A percentile compares a stretch with the other conserved stretches of the same genome.
Evolutionary conservation across 2,888 invertebrate genomes (phyloP).

Genomic region (Schizaphis graminum): DNA sequence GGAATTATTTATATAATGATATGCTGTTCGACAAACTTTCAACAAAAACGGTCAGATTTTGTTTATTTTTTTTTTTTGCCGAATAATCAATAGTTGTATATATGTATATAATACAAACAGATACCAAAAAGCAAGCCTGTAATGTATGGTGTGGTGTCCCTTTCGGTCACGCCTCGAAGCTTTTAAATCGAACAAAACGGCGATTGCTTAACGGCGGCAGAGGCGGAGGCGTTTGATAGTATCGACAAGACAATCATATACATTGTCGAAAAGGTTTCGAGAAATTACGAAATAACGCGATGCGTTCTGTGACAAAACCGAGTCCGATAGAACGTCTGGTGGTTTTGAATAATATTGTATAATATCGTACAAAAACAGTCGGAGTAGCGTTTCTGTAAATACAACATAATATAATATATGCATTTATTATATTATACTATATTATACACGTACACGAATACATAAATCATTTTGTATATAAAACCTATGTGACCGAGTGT

Average conservation of each 20-base stretch:
- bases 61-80: neutral
- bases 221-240: neutral
- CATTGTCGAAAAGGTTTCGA: neutral
- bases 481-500: neutral
- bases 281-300: neutral
- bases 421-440: neutral
- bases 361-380: neutral
- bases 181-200: conserved; percentile 24
- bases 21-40: neutral
- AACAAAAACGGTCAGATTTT: conserved; percentile 1
- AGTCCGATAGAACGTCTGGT: neutral
- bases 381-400: neutral
- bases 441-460: neutral
- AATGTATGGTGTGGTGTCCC: neutral
- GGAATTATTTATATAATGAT: neutral
- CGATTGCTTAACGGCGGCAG: neutral
- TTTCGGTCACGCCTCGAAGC: conserved; percentile 20
- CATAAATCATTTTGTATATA: neutral
- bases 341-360: neutral
- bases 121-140: neutral
- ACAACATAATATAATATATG: neutral
- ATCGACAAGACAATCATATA: conserved; percentile 23
- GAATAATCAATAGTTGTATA: neutral
- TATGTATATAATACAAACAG: neutral
- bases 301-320: neutral